Percentiles rank a stretch among this genome's conserved stretches.
Evolutionary conservation across 2,888 invertebrate species (phyloP).

Genomic region (Esperia sulphurella): DNA sequence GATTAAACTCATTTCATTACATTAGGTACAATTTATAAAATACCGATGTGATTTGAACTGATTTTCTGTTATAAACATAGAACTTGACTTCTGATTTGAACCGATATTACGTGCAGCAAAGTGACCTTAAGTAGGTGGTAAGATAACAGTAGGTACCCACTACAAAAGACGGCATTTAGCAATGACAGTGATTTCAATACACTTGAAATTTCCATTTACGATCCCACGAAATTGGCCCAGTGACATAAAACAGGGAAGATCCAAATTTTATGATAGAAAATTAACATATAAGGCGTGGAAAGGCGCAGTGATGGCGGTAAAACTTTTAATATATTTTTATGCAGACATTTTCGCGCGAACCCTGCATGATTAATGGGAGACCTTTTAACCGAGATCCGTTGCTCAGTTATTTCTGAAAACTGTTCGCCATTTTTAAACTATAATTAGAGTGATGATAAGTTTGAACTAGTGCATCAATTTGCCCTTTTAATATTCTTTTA

Average conservation of each 20-base stretch:
- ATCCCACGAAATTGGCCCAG: constrained; percentile 32
- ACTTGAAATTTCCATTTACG: constrained; percentile 34
- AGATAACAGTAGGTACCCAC: background rate
- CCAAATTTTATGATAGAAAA: constrained; percentile 56
- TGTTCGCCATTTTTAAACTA: constrained; percentile 49
- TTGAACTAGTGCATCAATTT: no score
- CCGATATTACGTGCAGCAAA: no score
- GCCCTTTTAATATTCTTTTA: no score
- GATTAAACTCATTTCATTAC: no score
- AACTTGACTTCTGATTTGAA: no score
- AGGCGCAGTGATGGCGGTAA: constrained; percentile 52
- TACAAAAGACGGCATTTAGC: constrained; percentile 10
- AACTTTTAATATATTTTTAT: constrained; percentile 70
- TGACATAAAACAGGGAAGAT: constrained; percentile 47
- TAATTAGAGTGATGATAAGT: background rate
- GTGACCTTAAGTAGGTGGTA: no score
- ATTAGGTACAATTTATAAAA: no score
- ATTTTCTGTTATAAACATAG: no score
- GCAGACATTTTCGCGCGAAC: constrained; percentile 60
- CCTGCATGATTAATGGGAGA: constrained; percentile 67
- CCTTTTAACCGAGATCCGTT: constrained; percentile 48
- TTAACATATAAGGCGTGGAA: constrained; percentile 66
- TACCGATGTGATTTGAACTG: no score
- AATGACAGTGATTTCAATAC: constrained; percentile 22
- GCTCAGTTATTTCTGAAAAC: constrained; percentile 46